Evolutionary conservation across 1,140 invertebrate species (phyloP).

Genomic region (Leptinotarsa texana): DNA sequence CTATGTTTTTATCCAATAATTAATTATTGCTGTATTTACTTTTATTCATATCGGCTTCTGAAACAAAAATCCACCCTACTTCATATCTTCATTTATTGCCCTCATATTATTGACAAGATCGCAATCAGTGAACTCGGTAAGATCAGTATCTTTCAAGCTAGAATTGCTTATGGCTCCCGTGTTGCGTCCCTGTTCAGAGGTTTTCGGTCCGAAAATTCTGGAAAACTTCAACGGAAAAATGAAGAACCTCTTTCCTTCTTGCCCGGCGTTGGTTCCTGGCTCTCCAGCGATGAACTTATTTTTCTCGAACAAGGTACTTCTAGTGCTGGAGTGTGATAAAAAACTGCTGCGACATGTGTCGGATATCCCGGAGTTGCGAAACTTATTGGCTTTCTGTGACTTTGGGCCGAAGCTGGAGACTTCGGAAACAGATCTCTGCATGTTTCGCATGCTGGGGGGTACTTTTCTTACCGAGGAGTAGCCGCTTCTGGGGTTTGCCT

Average conservation of each 20-base stretch:
- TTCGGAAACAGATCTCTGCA: conserved; percentile 38
- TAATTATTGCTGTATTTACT: no score
- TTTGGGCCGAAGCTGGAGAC: conserved; percentile 18
- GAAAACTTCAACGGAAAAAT: conserved; percentile 10
- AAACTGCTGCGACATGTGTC: conserved; percentile 19
- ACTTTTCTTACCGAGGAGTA: conserved; percentile 28
- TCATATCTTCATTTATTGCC: conserved; percentile 61
- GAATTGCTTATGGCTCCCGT: conserved; percentile 68
- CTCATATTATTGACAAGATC: conserved; percentile 69
- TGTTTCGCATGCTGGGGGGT: conserved; percentile 26
- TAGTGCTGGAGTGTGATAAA: not conserved
- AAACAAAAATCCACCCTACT: conserved; percentile 6
- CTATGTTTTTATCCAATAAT: no score
- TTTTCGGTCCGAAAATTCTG: not conserved
- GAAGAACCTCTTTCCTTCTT: not conserved
- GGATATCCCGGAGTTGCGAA: not conserved
- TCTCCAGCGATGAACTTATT: conserved; percentile 10
- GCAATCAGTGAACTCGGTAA: conserved; percentile 66
- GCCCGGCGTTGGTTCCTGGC: not conserved
- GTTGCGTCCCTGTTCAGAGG: not conserved
- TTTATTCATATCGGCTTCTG: no score
- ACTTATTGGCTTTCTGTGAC: not conserved
- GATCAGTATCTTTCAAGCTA: conserved; percentile 69
- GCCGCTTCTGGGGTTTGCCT: conserved; percentile 16
- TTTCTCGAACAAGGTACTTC: conserved; percentile 11